Evolutionary conservation across 2,113 vertebrate species (phyloP), one percentile per base, ranked within the genome.

Genomic region (Aphelocoma coerulescens): DNA sequence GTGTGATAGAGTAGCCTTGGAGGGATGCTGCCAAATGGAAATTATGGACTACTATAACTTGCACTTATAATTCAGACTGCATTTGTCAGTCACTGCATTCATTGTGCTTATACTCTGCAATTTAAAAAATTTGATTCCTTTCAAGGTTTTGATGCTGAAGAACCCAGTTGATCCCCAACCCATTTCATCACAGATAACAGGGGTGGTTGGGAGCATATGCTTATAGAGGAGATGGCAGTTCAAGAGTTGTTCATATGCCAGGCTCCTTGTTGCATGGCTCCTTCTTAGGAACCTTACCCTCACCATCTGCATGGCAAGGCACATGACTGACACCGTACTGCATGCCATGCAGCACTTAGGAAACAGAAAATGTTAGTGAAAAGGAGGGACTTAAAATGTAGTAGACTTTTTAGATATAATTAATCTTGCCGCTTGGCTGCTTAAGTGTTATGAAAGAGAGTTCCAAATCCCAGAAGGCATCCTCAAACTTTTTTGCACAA

Each of bases 321-420:
- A 20, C 1, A 2, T 2, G 2, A 16, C 63, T 48, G 63, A 26
- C 0, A 1, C 27, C 7, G 6, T 39, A 16, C 35, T 49, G 7
- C 44, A 27, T 16, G 17, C 67, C 28, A 9, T 30, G 23, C 19
- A 63, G 15, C 22, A 18, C 17, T 32, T 46, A 33, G 22, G n/a
- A 49, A 77, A 59, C 13, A 63, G 32, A 32, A 59, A 58, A 49
- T 14, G 5, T 28, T 46, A 37, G 19, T 37, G 54, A 59, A 71
- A 48, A 82, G 6, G 12, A 39, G 37, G 16, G 20, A 76, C 46
- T 73, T 79, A 54, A 81, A 90, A 61, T 6, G 3, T 39, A 52
- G 7, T 21, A 35, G 44, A 19, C 3, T 55, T 89, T 82, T 72
- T 43, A 87, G 28, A 26, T 39, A 37, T 18, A 93, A 63, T 41